Evolutionary conservation across 53 echinoderm and acorn worm species (phyloP), one percentile per base, ranked within the genome.

Genomic region (Zoroaster sp.): DNA sequence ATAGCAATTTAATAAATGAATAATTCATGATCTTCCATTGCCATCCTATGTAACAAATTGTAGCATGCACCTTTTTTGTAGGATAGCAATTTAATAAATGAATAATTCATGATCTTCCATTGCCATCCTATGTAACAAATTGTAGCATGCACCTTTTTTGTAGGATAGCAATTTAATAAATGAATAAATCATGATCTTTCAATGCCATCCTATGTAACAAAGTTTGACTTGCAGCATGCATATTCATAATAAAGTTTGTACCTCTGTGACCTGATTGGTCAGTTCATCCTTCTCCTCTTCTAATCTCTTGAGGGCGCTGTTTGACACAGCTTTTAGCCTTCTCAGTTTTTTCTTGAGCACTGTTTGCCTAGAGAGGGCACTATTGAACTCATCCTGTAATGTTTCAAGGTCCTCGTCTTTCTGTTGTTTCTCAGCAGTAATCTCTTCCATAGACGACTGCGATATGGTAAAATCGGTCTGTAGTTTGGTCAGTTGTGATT

Each of bases 201-300:
- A n/a, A n/a, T n/a, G n/a, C n/a, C n/a, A n/a, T n/a, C n/a, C n/a
- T n/a, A n/a, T n/a, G n/a, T n/a, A n/a, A n/a, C n/a, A n/a, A n/a
- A n/a, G n/a, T n/a, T n/a, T n/a, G n/a, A n/a, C n/a, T n/a, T n/a
- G n/a, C n/a, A n/a, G n/a, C 28, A 28, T 70, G 5, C 13, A 70
- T 35, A 83, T 83, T 35, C 83, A 83, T 83, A 2, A 17, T 14
- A 35, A 83, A 83, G 69, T 46, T 83, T 12, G 35, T 18, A 85
- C 85, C 71, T 85, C 85, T 85, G 85, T 71, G 5, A 85, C 34
- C 34, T 85, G 69, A 85, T 85, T 85, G 71, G 85, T 32, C 85
- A 71, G 72, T 32, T 69, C 66, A 66, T 85, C 85, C 51, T 21
- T 85, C 71, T 85, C 85, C 85, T 85, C 85, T 49, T 46, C 71